These are phyloP conservation scores for Lordiphosa mommai DNA, from an alignment of 1,140 invertebrate species.

Conservation along the genomic window DNA sequence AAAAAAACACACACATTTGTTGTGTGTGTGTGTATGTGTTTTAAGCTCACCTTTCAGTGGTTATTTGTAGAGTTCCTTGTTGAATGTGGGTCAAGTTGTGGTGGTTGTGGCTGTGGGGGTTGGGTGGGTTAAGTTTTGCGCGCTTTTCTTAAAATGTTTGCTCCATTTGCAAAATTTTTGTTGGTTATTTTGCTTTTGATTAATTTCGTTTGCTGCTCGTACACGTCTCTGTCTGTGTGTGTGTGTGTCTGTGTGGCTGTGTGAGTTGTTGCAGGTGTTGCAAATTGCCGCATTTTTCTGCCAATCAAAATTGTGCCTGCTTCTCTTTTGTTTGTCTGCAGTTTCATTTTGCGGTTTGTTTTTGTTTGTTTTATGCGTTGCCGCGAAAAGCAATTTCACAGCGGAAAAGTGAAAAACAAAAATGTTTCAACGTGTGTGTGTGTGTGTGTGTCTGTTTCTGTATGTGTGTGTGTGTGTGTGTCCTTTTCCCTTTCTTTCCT, in stretches of 20 bases:
- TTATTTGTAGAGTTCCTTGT: no score
- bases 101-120: no score
- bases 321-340: slow-evolving; percentile 3
- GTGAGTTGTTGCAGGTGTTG: slow-evolving; percentile 1
- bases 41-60: no score
- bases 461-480: slow-evolving; percentile 5
- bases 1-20: no score
- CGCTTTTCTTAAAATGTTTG: no score
- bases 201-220: background rate
- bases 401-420: slow-evolving; percentile 11
- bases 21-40: no score
- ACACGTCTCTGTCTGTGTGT: background rate
- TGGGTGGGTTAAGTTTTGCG: no score
- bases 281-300: slow-evolving; percentile 3
- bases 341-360: slow-evolving; percentile 52
- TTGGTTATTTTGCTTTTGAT: background rate
- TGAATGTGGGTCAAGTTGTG: no score
- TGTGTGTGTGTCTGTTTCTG: background rate
- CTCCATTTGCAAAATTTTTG: no score
- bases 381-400: slow-evolving; percentile 46
- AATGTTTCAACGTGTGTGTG: slow-evolving; percentile 5
- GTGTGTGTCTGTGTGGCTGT: background rate
- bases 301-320: background rate
- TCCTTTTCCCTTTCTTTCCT: slow-evolving; percentile 2
- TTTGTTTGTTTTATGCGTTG: slow-evolving; percentile 43